These are phyloP conservation scores for Amphipoea lucens DNA, from an alignment of 2,888 invertebrate species.

Conservation along the genomic window DNA sequence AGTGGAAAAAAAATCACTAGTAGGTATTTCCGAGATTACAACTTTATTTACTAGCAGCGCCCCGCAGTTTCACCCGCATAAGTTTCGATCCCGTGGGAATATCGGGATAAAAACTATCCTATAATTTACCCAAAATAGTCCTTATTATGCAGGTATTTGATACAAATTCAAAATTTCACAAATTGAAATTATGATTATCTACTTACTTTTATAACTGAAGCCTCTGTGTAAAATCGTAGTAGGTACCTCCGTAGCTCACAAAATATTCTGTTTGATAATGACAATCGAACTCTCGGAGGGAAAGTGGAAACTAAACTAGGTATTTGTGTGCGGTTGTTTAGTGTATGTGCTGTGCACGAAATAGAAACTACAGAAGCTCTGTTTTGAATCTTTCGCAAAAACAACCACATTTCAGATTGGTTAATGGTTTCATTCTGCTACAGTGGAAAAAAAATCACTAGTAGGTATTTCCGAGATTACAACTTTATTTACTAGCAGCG, in stretches of 20 bases:
- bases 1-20: not conserved
- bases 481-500: not conserved
- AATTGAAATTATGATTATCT: not conserved
- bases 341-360: constrained; percentile 59
- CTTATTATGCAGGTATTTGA: not conserved
- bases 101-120: too few species aligned
- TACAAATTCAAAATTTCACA: not conserved
- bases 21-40: not conserved
- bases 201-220: not conserved
- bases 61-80: too few species aligned
- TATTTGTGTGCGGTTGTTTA: constrained; percentile 77
- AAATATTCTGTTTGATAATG: constrained; percentile 70
- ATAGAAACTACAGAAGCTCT: constrained; percentile 40
- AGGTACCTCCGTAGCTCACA: constrained; percentile 23
- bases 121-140: not conserved
- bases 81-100: too few species aligned
- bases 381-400: not conserved
- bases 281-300: constrained; percentile 68
- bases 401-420: not conserved
- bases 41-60: not conserved
- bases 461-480: not conserved
- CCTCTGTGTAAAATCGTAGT: constrained; percentile 1
- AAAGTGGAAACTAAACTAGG: constrained; percentile 74
- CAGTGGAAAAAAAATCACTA: not conserved
- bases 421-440: not conserved